Base-by-base conservation (phyloP, 1,140 invertebrate species). In the Orussus abietinus region DNA sequence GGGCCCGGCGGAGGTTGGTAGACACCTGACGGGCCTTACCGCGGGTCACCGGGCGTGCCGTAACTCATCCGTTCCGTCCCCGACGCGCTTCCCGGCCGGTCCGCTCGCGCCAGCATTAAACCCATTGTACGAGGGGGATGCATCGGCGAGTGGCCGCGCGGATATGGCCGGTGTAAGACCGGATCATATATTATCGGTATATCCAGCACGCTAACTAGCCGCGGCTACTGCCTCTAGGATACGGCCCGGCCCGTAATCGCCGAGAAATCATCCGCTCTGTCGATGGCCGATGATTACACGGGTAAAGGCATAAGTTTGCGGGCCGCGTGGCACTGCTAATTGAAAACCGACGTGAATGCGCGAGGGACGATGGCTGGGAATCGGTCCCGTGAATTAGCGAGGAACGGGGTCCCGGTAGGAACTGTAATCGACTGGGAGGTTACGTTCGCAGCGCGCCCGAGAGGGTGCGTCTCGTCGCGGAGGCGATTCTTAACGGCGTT, bases 261-360 rank as follows among this genome's bases (percentile, higher is more conserved):
- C 18, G n/a, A 19, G 42, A 38, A 44, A 44, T 44, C 31, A 38
- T 46, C 17, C 18, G 6, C 31, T 21, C 22, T 34, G 37, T 35
- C 44, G 36, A 46, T 40, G 44, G 21, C 26, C 37, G 28, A 40
- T 46, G 32, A 46, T 46, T 46, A 46, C 37, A 39, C 22, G 18
- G 22, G 36, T 33, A 21, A 7, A 32, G 25, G 37, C 44, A 46
- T 29, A 39, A 39, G 36, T 45, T 45, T 45, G 36, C 36, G 19
- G 40, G 35, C 12, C 36, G 11, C 9, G 28, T 21, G 13, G 36
- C 21, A 38, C 22, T 22, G 28, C 29, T 46, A 39, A 46, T 46
- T 46, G 37, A 46, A 46, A 46, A 46, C 21, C 35, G 35, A 38
- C 42, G 36, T 45, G 42, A 33, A 45, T 38, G n/a, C n/a, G n/a